Base-by-base conservation (phyloP, 2,797 vertebrate genomes). In the Chelonia mydas region DNA sequence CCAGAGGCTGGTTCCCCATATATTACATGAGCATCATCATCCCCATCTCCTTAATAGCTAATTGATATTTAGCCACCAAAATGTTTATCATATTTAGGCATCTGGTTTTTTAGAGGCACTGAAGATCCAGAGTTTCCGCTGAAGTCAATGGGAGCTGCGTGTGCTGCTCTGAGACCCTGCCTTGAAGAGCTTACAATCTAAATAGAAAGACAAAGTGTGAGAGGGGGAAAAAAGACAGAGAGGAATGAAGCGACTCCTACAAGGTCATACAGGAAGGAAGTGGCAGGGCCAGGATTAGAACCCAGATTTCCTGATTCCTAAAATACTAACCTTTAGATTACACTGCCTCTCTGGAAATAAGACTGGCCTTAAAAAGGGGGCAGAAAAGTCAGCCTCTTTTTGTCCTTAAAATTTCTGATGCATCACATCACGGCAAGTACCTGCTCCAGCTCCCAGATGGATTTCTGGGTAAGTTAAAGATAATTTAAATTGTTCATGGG, bases 341-440 rank as follows among this genome's bases (percentile, higher is more conserved):
- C 3, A 37, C 17, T 3, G 21, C 37, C 25, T 13, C 12, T 74
- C 2, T 6, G 16, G 5, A 0, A 0, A n/a, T 3, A 3, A 0
- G 47, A 45, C 37, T 6, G 79, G 0, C 37, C 55, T 61, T 17
- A 1, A 33, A 68, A 65, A 21, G 37, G 19, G 47, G 65, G 33
- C 6, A 41, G 85, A 61, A 6, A 2, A 3, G 45, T 1, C 1
- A 5, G 45, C 13, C 2, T 3, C 15, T 28, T n/a, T 7, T 19
- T 11, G n/a, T 28, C 27, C 74, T 79, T 41, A 31, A n/a, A 68
- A n/a, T 1, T 23, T 37, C 8, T 16, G 65, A 50, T 5, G 11
- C 10, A 49, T 31, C 37, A 0, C 6, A 1, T 12, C 72, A 28
- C 19, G 83, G 68, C 76, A 31, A 61, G 7, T 9, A 11, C 28